Base-by-base conservation (phyloP, 2,888 invertebrate species). In the Drosophila neotestacea region DNA sequence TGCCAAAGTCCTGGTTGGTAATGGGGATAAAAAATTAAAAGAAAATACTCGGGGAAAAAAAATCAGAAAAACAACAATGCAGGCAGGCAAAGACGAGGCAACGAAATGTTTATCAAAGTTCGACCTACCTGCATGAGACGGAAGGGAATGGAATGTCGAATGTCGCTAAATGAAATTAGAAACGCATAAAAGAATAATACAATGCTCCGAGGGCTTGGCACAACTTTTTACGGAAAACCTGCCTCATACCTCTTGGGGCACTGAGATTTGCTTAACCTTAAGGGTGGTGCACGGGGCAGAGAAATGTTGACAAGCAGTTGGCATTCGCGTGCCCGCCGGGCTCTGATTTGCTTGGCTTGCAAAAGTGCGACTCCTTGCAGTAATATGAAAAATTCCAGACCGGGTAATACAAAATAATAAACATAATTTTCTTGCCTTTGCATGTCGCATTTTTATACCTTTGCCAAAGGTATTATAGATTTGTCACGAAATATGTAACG, bases 111-210 rank as follows among this genome's bases (percentile, higher is more conserved):
- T 76, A 79, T 81, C 79, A 85, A 85, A 88, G 89, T 84, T 85
- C 59, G 58, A 59, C 67, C 63, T 63, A 70, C 78, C 61, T 74
- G 72, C 65, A 75, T 51, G 41, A 28, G 16, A 27, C 32, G 28
- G 28, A 9, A 28, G 59, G 16, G 39, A 55, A 52, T 50, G 48
- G 65, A 61, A 76, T 82, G 79, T 70, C 73, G 84, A 79, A 84
- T 88, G 89, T 87, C 84, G 80, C 89, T 88, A 81, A 88, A 88
- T 88, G 80, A 90, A 88, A 88, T 90, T 88, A 90, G 79, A 88
- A 89, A 85, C 90, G 81, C 79, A 85, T 88, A 89, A 86, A 88
- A 88, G 86, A 83, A 89, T 78, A 87, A 87, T 67, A 79, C 70
- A 77, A 77, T 73, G 73, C 73, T 71, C 85, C 74, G 60, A 72